A percentile compares a stretch with the other conserved stretches of the same genome.
These are phyloP conservation scores for Australoheros facetus DNA, from an alignment of 2,797 vertebrate species.

Conservation along the genomic window DNA sequence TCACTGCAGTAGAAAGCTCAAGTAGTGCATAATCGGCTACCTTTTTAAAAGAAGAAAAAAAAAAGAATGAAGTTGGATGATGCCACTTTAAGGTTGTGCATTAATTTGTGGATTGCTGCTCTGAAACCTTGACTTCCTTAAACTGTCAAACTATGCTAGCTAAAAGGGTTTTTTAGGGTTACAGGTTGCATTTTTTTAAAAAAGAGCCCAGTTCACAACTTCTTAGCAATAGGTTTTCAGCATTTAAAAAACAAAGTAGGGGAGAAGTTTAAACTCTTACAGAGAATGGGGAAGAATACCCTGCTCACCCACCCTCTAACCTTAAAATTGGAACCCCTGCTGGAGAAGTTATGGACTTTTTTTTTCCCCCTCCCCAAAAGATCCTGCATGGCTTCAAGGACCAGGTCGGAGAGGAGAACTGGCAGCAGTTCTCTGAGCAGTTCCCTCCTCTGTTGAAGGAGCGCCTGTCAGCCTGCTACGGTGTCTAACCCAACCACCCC, in stretches of 20 bases:
- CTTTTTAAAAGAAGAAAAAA: too few species aligned
- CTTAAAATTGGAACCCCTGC: background rate
- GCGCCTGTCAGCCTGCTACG: conserved; percentile 92
- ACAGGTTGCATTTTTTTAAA: too few species aligned
- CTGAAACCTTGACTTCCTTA: background rate
- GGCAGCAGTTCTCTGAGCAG: conserved; percentile 97
- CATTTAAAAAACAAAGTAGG: too few species aligned
- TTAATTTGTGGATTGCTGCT: background rate
- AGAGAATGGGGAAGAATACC: background rate
- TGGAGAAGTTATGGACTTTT: background rate
- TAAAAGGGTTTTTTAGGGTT: too few species aligned
- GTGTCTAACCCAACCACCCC: conserved; percentile 82
- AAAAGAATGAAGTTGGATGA: background rate
- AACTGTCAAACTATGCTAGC: too few species aligned
- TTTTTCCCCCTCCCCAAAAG: conserved; percentile 56
- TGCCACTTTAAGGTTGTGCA: background rate
- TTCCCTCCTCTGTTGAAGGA: conserved; percentile 94
- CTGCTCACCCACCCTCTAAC: background rate
- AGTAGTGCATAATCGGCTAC: too few species aligned
- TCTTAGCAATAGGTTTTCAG: too few species aligned
- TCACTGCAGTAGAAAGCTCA: too few species aligned
- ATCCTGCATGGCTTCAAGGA: conserved; percentile 97
- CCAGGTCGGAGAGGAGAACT: conserved; percentile 95
- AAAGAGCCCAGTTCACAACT: too few species aligned
- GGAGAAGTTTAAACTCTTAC: too few species aligned